These are phyloP conservation scores for Eutrigla gurnardus DNA, from an alignment of 2,797 vertebrate species.

Conservation along the genomic window DNA sequence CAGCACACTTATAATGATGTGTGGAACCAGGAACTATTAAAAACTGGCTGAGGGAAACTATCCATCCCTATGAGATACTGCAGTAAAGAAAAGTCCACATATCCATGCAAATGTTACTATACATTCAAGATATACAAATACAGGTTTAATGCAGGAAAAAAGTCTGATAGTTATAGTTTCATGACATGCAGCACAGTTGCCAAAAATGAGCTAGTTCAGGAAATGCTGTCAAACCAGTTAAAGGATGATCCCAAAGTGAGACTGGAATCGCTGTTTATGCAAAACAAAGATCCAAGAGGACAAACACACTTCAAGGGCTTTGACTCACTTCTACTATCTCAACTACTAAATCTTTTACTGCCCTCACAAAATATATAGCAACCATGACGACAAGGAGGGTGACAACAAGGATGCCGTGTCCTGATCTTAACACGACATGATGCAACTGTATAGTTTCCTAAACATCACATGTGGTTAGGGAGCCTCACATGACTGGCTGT, in stretches of 20 bases:
- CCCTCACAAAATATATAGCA: background rate
- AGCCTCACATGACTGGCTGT: constrained; percentile 42
- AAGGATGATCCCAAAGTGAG: background rate
- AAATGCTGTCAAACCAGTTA: constrained; percentile 24
- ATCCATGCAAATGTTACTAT: too few species aligned
- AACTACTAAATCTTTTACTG: background rate
- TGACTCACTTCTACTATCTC: constrained; percentile 10
- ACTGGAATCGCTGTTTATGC: background rate
- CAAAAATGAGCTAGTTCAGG: background rate
- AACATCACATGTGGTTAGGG: constrained; percentile 39
- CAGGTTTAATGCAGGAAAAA: too few species aligned
- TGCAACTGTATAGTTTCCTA: constrained; percentile 34
- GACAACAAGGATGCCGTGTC: constrained; percentile 24
- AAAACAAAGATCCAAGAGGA: constrained; percentile 8
- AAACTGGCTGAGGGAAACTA: too few species aligned
- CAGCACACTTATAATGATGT: background rate
- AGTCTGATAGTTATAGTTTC: background rate
- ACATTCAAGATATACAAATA: too few species aligned
- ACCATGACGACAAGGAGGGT: constrained; percentile 17
- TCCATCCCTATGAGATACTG: too few species aligned
- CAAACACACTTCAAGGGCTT: constrained; percentile 8
- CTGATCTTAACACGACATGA: constrained; percentile 40
- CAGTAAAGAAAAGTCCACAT: too few species aligned
- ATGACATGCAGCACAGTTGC: background rate
- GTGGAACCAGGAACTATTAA: background rate